phyloP scores from a whole-genome alignment of 2,888 invertebrate genomes.

The Amphipoea oculea region DNA sequence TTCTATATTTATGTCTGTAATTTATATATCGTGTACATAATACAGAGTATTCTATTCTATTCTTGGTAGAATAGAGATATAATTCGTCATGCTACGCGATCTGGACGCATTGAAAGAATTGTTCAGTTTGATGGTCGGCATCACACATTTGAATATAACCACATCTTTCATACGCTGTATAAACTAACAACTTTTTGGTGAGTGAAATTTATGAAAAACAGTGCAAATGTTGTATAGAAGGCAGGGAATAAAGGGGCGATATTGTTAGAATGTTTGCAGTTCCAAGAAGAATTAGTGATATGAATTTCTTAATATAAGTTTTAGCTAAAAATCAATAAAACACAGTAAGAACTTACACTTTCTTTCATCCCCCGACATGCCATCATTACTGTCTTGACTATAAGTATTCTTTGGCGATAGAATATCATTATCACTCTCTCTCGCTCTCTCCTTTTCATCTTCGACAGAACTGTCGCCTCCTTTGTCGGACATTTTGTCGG shows the following conservation, averaged over 20 bases:
- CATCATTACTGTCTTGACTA: constrained; percentile 87
- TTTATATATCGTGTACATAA: too few species aligned
- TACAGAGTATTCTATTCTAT: too few species aligned
- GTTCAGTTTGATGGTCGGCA: too few species aligned
- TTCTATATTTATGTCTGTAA: too few species aligned
- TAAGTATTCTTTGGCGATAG: constrained; percentile 84
- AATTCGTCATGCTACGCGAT: too few species aligned
- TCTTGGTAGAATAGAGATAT: too few species aligned
- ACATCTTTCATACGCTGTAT: not conserved
- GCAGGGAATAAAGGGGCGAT: not conserved
- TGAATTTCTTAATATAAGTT: not conserved
- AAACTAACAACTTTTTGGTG: too few species aligned
- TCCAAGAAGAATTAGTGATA: not conserved
- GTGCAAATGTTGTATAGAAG: not conserved
- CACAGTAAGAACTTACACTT: constrained; percentile 77
- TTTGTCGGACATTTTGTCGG: constrained; percentile 72
- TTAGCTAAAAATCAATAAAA: not conserved
- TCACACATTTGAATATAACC: too few species aligned
- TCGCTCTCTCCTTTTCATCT: constrained; percentile 76
- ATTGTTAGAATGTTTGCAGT: not conserved
- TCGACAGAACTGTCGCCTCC: constrained; percentile 76
- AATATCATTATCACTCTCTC: constrained; percentile 82
- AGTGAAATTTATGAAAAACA: not conserved
- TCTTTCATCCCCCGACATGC: constrained; percentile 86
- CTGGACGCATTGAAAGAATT: too few species aligned